Evolutionary conservation across 2,797 vertebrate genomes (phyloP), one percentile per base, ranked within the genome.

Genomic region (Poecilia velifera): DNA sequence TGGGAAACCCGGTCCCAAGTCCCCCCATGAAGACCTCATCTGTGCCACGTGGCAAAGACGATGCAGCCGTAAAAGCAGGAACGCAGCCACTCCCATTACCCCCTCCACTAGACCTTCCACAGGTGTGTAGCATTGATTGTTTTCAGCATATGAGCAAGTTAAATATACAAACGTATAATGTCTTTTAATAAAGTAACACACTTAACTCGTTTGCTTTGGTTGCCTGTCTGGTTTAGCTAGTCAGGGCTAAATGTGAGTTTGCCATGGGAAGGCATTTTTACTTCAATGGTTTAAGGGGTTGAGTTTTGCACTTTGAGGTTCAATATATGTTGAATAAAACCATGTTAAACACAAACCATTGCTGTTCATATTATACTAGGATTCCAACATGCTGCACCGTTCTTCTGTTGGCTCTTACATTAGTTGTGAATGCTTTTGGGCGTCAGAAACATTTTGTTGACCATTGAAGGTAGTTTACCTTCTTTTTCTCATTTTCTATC

Each of bases 51-150:
- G 39, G 18, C 0, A 2, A 20, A 80, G 28, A 66, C 3, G 64
- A 83, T 25, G 31, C 31, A 6, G n/a, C 51, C 14, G 39, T 47
- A 3, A 25, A 74, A 62, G 62, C 71, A 13, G 28, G 1, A 3
- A 53, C 2, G 20, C 51, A 73, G 68, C 57, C 57, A 3, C 86
- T 91, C 66, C 46, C 55, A 0, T n/a, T 94, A 77, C 95, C 95
- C 55, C 88, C 91, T 28, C 74, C 14, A 0, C 71, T 95, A 80
- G 85, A 94, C 53, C 89, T 95, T 13, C 95, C 95, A 0, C 80
- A 84, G 90, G 94, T 94, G 9, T 22, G 85, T 79, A 2, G 36
- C 3, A 46, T 12, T 16, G 1, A 1, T 18, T 18, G 4, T 2
- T 36, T 31, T 62, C 47, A 0, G 39, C 41, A 53, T 53, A 6